Evolutionary conservation across 2,888 invertebrate genomes (phyloP).

Genomic region (Adelphocoris suturalis): DNA sequence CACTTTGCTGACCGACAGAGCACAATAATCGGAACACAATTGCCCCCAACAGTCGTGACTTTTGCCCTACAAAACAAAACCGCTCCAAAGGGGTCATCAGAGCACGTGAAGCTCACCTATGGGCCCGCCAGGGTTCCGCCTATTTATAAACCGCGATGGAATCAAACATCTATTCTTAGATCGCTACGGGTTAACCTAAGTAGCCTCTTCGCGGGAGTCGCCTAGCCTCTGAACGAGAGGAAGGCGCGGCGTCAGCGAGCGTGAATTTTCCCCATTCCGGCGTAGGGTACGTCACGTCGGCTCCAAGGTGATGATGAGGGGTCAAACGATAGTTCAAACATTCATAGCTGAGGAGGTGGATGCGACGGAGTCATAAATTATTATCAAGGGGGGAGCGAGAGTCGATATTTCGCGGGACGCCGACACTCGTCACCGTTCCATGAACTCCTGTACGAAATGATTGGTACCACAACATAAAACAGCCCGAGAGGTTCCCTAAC

Average conservation of each 20-base stretch:
- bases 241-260: not conserved
- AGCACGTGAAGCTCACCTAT: conserved; percentile 44
- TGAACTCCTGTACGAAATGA: no score
- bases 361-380: no score
- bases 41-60: conserved; percentile 11
- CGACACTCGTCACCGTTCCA: no score
- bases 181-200: conserved; percentile 12
- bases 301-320: not conserved
- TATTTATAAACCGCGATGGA: conserved; percentile 45
- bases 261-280: not conserved
- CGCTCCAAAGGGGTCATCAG: conserved; percentile 41
- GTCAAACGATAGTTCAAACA: not conserved
- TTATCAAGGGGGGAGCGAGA: no score
- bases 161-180: conserved; percentile 57
- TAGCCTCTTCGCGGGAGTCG: conserved; percentile 16
- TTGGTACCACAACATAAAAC: no score
- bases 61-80: conserved; percentile 43
- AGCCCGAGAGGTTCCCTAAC: no score
- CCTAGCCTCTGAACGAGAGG: not conserved
- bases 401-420: no score
- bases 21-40: not conserved
- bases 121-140: conserved; percentile 41
- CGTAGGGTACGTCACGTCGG: not conserved
- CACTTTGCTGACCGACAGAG: not conserved
- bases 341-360: no score